These are phyloP conservation scores for Phyllotis vaccarum DNA, from an alignment of 2,797 vertebrate genomes.

Conservation along the genomic window DNA sequence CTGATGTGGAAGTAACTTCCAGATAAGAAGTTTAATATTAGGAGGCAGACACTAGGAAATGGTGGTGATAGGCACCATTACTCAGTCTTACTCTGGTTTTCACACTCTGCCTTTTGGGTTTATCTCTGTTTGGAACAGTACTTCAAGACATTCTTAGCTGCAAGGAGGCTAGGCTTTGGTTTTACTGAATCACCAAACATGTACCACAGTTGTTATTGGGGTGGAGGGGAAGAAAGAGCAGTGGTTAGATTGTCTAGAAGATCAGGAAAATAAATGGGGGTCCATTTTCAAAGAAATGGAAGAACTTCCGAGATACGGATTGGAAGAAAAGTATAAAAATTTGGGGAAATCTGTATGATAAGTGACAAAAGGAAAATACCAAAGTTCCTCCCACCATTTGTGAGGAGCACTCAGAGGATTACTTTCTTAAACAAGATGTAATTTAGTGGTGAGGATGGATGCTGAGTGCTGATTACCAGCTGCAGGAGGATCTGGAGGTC, in stretches of 20 bases:
- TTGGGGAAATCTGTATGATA: not conserved
- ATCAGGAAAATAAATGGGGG: not conserved
- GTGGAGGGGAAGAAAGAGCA: no score
- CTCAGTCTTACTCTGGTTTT: no score
- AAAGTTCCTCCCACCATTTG: not conserved
- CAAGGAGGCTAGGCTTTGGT: no score
- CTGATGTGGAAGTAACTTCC: not conserved
- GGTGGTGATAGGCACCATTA: not conserved
- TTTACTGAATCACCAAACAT: no score
- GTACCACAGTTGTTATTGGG: no score
- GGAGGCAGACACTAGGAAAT: not conserved
- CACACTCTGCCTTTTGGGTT: no score
- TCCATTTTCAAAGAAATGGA: not conserved
- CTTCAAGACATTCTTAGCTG: no score
- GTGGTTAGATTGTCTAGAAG: not conserved
- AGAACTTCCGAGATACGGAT: not conserved
- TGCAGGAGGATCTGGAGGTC: not conserved
- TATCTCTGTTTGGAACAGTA: no score
- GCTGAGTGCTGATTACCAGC: not conserved
- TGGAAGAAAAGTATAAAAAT: not conserved
- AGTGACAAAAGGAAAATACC: not conserved
- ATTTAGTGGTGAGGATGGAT: not conserved
- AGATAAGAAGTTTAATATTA: not conserved
- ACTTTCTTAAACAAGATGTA: not conserved
- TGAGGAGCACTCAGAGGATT: not conserved